Evolutionary conservation across 1,140 invertebrate species (phyloP).

Genomic region (Tachypleus tridentatus): DNA sequence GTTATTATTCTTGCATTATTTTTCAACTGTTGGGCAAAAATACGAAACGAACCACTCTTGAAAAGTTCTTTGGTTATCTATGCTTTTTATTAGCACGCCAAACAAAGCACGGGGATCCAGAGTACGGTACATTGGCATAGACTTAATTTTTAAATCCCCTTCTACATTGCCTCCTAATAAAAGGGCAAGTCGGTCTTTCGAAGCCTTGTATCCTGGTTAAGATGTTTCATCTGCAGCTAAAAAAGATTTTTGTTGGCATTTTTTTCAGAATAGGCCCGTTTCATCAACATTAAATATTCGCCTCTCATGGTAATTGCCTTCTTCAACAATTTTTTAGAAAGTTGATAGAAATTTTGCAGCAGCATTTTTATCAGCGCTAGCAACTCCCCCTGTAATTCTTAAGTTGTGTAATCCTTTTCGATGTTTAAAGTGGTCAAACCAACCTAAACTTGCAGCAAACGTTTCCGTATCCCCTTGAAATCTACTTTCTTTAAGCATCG

Average conservation of each 20-base stretch:
- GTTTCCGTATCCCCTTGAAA: no score
- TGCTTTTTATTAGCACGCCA: conserved; percentile 34
- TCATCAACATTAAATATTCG: conserved; percentile 37
- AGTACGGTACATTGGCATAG: conserved; percentile 34
- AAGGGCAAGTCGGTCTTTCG: conserved; percentile 38
- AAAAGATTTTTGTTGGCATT: conserved; percentile 34
- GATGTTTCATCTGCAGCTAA: conserved; percentile 32
- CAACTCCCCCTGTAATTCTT: conserved; percentile 25
- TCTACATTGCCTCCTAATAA: conserved; percentile 33
- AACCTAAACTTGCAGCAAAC: no score
- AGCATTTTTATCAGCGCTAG: conserved; percentile 28
- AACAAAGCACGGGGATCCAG: conserved; percentile 28
- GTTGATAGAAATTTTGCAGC: conserved; percentile 25
- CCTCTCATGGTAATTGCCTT: conserved; percentile 29
- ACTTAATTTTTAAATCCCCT: conserved; percentile 35
- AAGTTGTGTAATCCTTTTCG: no score
- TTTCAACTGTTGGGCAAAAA: conserved; percentile 10
- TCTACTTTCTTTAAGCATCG: no score
- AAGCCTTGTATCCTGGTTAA: conserved; percentile 33
- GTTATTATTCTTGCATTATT: conserved; percentile 15
- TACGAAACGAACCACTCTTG: conserved; percentile 28
- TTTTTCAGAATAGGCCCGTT: conserved; percentile 38
- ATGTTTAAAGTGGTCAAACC: no score
- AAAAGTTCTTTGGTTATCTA: conserved; percentile 33
- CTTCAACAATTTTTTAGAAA: conserved; percentile 30